phyloP scores from a whole-genome alignment of 2,797 vertebrate genomes.

The Coregonus sp. region DNA sequence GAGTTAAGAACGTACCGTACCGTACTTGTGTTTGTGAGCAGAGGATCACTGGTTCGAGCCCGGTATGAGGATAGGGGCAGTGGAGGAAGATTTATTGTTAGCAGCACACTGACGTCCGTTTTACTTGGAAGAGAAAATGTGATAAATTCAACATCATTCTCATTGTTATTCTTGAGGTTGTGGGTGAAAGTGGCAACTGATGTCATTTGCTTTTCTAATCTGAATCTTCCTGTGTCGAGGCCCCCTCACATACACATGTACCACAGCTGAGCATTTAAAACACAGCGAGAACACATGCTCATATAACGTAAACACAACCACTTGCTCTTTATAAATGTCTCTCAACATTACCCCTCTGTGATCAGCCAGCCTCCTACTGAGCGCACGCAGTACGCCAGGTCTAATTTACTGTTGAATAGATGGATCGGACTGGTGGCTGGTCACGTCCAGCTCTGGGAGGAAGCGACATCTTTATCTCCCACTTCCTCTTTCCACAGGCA shows the following conservation, averaged over 20 bases:
- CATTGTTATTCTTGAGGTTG: background rate
- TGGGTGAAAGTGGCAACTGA: background rate
- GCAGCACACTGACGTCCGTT: too few species aligned
- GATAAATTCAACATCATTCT: background rate
- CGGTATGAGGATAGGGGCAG: too few species aligned
- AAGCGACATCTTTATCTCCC: slow-evolving; percentile 47
- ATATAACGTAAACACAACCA: slow-evolving; percentile 2
- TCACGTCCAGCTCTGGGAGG: slow-evolving; percentile 28
- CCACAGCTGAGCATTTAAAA: background rate
- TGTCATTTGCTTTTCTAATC: background rate
- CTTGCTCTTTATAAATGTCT: background rate
- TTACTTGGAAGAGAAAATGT: background rate
- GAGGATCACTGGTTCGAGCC: too few species aligned
- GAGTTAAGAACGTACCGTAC: too few species aligned
- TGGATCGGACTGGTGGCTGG: slow-evolving; percentile 40
- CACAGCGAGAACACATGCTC: slow-evolving; percentile 1
- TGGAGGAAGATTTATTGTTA: too few species aligned
- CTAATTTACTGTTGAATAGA: slow-evolving; percentile 41
- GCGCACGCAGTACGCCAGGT: slow-evolving; percentile 13
- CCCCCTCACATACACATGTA: background rate
- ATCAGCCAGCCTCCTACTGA: slow-evolving; percentile 14
- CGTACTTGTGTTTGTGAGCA: too few species aligned
- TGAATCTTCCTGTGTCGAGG: background rate
- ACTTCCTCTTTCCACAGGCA: slow-evolving; percentile 49
- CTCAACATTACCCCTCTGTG: background rate